Percentiles rank a stretch among this genome's conserved stretches.
Conservation (phyloP, 2,113 vertebrate genomes). For the Hydrochoerus hydrochaeris region DNA sequence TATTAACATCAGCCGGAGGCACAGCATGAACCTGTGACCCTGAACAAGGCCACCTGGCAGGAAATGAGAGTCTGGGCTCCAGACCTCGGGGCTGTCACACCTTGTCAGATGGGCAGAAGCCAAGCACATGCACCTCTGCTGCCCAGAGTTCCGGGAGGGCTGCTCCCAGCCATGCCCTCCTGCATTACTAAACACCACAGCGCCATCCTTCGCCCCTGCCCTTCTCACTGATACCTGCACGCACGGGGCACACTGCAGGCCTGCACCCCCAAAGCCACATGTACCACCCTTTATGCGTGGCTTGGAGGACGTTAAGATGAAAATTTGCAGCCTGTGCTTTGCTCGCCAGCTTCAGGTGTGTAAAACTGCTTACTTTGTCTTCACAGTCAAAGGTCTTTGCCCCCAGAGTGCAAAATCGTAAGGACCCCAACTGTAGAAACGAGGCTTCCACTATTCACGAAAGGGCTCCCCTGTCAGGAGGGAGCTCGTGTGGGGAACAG, state of each 20-base stretch:
- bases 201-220: rapidly evolving
- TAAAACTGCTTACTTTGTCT: not conserved
- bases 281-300: rapidly evolving
- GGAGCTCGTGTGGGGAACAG: not conserved
- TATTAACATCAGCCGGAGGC: not conserved
- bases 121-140: not conserved
- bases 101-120: rapidly evolving
- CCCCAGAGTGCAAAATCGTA: not conserved
- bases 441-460: not conserved
- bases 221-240: rapidly evolving
- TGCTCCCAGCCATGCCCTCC: not conserved
- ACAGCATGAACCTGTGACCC: too few relatives aligned
- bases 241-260: not conserved
- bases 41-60: not conserved
- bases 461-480: not conserved
- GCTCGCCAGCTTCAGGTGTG: not conserved
- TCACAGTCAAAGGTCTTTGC: not conserved
- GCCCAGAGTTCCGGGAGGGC: not conserved
- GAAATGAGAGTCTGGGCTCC: not conserved
- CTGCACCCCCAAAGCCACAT: not conserved
- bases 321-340: not conserved
- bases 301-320: not conserved
- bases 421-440: not conserved
- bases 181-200: not conserved
- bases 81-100: not conserved